Base-by-base conservation (phyloP, 1,140 invertebrate genomes). In the Drosophila tani region DNA sequence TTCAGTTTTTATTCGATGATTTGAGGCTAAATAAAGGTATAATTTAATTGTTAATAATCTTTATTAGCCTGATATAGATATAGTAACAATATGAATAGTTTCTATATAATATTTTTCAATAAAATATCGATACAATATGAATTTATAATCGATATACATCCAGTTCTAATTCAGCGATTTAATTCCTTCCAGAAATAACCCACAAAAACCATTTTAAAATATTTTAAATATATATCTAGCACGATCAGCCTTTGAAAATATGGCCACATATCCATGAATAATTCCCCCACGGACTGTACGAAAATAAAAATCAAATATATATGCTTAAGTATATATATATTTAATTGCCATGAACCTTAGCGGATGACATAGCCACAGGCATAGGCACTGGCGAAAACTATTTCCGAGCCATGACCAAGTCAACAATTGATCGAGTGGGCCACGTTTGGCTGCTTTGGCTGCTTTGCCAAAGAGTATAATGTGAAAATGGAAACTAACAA, bases 401-500 rank as follows among this genome's bases (percentile, higher is more conserved):
- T 53, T 68, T 53, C 63, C 64, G 64, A 70, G 45, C 63, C 67
- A 70, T 68, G 66, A 70, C 69, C 69, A 73, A 77, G 75, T 77
- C 50, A 59, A 68, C 56, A 56, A 67, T 55, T 41, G 56, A 67
- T 67, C 63, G 64, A 58, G 50, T 47, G 62, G 49, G 75, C 55
- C 27, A 38, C 55, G 66, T 51, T 74, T 74, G 6, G 49, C 38
- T 29, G 41, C 29, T 21, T 41, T 53, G 27, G 27, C 27, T 29
- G 27, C 27, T 29, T 29, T 19, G 51, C 19, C 32, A 55, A 50
- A 76, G 60, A 66, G 57, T 75, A 65, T 77, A 60, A 77, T 77
- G 74, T 77, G 75, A 77, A 78, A 78, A 78, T 78, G 75, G 70
- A 65, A 87, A 84, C 83, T 88, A 88, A 87, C 83, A 87, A 87